Conservation (phyloP, 2,888 invertebrate species). For the Temnothorax unifasciatus region DNA sequence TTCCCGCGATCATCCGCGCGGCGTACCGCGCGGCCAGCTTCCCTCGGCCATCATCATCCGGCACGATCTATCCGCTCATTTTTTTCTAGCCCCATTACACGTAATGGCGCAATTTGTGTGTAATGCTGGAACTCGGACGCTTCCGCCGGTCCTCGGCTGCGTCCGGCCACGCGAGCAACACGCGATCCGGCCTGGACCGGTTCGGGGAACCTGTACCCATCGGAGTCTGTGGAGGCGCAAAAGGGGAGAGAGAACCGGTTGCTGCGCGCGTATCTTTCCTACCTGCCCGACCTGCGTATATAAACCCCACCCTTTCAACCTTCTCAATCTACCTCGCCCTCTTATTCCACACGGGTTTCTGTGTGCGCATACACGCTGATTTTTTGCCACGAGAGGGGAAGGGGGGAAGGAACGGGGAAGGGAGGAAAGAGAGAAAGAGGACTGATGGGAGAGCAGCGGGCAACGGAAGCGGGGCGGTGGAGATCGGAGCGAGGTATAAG, state of each 20-base stretch:
- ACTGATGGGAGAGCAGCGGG: constrained; percentile 31
- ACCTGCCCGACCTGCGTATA: constrained; percentile 42
- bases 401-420: neutral
- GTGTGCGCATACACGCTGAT: constrained; percentile 67
- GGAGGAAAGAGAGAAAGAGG: constrained; percentile 37
- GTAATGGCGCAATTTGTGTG: constrained; percentile 85
- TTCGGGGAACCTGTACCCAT: constrained; percentile 62
- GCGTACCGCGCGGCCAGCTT: neutral
- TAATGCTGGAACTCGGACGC: constrained; percentile 80
- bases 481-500: constrained; percentile 55
- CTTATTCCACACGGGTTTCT: constrained; percentile 23
- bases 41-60: constrained; percentile 43
- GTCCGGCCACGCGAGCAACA: constrained; percentile 86
- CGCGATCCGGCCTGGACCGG: constrained; percentile 77
- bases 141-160: constrained; percentile 79
- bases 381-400: constrained; percentile 58
- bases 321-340: constrained; percentile 51
- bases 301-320: constrained; percentile 26
- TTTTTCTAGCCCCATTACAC: constrained; percentile 79
- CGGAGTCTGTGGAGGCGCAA: constrained; percentile 35
- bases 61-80: constrained; percentile 63
- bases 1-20: constrained; percentile 41
- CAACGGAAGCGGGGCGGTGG: constrained; percentile 53
- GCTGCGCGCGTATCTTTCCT: constrained; percentile 39
- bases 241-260: constrained; percentile 50